Evolutionary conservation across 2,113 vertebrate genomes (phyloP).

Genomic region (Montifringilla adamsi): DNA sequence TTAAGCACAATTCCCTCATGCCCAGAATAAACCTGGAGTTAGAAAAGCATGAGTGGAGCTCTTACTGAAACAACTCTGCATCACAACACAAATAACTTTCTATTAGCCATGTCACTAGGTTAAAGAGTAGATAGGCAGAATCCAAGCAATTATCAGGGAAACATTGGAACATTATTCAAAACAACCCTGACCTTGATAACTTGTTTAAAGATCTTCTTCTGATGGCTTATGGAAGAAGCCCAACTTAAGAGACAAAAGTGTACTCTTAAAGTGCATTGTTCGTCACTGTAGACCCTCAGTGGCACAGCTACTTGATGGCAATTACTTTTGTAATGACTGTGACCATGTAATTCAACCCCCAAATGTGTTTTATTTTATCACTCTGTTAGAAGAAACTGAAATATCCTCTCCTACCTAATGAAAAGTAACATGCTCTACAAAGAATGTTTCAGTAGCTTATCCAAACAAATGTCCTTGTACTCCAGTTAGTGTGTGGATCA

Average conservation of each 20-base stretch:
- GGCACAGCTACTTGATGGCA: constrained; percentile 39
- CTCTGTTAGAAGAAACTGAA: constrained; percentile 51
- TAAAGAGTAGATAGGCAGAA: constrained; percentile 40
- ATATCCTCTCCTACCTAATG: constrained; percentile 51
- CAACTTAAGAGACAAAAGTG: constrained; percentile 64
- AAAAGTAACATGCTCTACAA: constrained; percentile 43
- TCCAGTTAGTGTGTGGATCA: neutral
- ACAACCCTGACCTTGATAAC: constrained; percentile 56
- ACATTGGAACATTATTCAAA: constrained; percentile 53
- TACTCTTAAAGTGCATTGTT: constrained; percentile 49
- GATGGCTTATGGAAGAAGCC: constrained; percentile 49
- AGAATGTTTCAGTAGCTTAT: constrained; percentile 10
- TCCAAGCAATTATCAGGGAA: constrained; percentile 52
- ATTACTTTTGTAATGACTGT: constrained; percentile 62
- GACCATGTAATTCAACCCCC: constrained; percentile 53
- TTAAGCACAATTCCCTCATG: constrained; percentile 42
- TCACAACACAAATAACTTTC: constrained; percentile 66
- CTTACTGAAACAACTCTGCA: constrained; percentile 37
- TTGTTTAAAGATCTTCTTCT: constrained; percentile 46
- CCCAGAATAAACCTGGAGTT: constrained; percentile 45
- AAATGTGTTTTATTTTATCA: constrained; percentile 70
- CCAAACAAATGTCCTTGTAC: constrained; percentile 57
- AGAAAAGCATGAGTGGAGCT: constrained; percentile 28
- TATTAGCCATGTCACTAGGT: constrained; percentile 51
- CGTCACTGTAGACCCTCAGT: constrained; percentile 1